Evolutionary conservation across 2,113 vertebrate species (phyloP), one percentile per base, ranked within the genome.

Genomic region (Melospiza melodia): DNA sequence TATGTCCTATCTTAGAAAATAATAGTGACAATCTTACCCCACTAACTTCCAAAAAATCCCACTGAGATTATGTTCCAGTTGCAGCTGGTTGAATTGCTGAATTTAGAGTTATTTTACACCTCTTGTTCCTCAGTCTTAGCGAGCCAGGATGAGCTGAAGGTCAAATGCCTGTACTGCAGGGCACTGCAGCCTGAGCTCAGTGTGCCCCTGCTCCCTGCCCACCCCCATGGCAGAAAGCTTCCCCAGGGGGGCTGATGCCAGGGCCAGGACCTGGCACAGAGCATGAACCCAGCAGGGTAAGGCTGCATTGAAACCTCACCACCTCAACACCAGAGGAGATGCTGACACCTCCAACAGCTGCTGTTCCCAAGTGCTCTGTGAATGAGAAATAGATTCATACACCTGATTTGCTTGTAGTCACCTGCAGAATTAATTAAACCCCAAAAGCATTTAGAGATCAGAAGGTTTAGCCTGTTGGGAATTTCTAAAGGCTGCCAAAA

Each of bases 391-490:
- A 85, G 58, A 63, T 44, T 62, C 12, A 19, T 5, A 76, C 15
- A 88, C 16, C 68, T 54, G 39, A 84, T 71, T 51, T 84, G 58
- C 84, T 49, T 90, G 79, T 12, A 87, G 80, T 90, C 80, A 84
- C 66, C 78, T 87, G 88, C 73, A 96, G 89, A 79, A 90, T 81
- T 66, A 83, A 93, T 61, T 43, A 71, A 92, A 84, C 30, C 28
- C 69, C 3, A 41, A 77, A 81, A 87, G 61, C 65, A 54, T 92
- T 81, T 41, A 59, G 65, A 88, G 57, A 96, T 78, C 88, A 93
- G 72, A 90, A 79, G 61, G 83, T 87, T 81, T 62, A 93, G 39
- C 28, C 37, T 66, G 28, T 62, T 69, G 63, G 33, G 67, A 83
- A 80, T 37, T 35, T 78, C 69, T 71, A 41, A 75, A 77, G 49